A percentile compares a stretch with the other conserved stretches of the same genome.
These are phyloP conservation scores for Petrophora chlorosata DNA, from an alignment of 2,888 invertebrate genomes.

Conservation along the genomic window DNA sequence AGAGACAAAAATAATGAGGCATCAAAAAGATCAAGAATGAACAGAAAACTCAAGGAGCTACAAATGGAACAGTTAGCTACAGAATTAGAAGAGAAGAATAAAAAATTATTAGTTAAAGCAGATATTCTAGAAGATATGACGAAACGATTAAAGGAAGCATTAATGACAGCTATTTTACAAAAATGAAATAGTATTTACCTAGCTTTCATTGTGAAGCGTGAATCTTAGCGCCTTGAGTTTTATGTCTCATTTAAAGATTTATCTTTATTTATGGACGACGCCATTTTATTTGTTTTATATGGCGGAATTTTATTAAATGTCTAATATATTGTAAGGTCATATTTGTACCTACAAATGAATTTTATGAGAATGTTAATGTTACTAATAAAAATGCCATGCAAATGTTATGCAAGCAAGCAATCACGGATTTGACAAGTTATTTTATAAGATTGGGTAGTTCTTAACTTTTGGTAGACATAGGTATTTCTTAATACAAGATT, in stretches of 20 bases:
- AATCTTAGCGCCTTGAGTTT: constrained; percentile 47
- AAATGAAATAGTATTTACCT: constrained; percentile 60
- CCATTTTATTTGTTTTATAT: constrained; percentile 34
- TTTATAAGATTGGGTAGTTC: constrained; percentile 9
- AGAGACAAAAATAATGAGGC: constrained; percentile 92
- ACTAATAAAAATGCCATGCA: constrained; percentile 35
- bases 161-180: constrained; percentile 86
- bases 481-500: constrained; percentile 9
- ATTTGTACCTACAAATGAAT: constrained; percentile 22
- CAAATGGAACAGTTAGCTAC: constrained; percentile 81
- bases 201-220: constrained; percentile 30
- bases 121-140: constrained; percentile 88
- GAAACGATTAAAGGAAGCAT: constrained; percentile 85
- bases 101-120: constrained; percentile 85
- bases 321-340: constrained; percentile 12
- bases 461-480: constrained; percentile 4
- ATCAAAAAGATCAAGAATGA: constrained; percentile 88
- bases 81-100: constrained; percentile 85
- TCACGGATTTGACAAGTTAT: constrained; percentile 17
- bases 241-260: constrained; percentile 41
- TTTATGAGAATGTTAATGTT: constrained; percentile 40
- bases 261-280: constrained; percentile 49
- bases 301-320: constrained; percentile 25
- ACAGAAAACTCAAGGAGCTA: constrained; percentile 84
- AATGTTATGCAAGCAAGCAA: constrained; percentile 22